Evolutionary conservation across 2,113 vertebrate species (phyloP).

Genomic region (Cygnus atratus): DNA sequence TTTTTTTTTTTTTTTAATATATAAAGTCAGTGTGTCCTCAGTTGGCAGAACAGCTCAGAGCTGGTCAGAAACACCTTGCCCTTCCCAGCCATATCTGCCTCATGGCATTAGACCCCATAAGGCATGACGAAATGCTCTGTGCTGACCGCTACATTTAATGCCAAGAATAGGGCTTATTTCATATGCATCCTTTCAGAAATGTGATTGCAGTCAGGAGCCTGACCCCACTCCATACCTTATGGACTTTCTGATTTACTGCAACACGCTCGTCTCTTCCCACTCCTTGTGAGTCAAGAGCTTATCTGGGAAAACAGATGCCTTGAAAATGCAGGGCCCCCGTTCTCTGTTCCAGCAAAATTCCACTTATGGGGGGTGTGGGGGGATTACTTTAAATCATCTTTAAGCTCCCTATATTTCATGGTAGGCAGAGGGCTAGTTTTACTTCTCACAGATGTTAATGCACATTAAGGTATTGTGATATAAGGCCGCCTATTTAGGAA

Average conservation of each 20-base stretch:
- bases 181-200: not conserved
- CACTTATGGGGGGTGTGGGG: not conserved
- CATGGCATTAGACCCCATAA: not conserved
- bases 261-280: not conserved
- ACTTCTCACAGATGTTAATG: not conserved
- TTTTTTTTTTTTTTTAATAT: not conserved
- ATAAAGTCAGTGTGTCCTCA: not conserved
- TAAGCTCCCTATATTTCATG: not conserved
- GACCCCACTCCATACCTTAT: not conserved
- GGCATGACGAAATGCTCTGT: not conserved
- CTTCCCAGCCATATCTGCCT: not conserved
- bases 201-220: not conserved
- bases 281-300: not conserved
- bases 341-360: constrained; percentile 21
- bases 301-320: not conserved
- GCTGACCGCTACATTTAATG: not conserved
- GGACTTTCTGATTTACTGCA: constrained; percentile 8
- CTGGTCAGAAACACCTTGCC: not conserved
- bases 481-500: not conserved
- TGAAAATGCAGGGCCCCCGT: not conserved
- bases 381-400: not conserved
- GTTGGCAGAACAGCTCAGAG: not conserved
- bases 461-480: not conserved
- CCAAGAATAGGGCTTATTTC: not conserved
- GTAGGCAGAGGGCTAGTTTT: not conserved